These are phyloP conservation scores for Gyrodactylus bullatarudis DNA, from an alignment of 1,140 invertebrate species.

Conservation along the genomic window DNA sequence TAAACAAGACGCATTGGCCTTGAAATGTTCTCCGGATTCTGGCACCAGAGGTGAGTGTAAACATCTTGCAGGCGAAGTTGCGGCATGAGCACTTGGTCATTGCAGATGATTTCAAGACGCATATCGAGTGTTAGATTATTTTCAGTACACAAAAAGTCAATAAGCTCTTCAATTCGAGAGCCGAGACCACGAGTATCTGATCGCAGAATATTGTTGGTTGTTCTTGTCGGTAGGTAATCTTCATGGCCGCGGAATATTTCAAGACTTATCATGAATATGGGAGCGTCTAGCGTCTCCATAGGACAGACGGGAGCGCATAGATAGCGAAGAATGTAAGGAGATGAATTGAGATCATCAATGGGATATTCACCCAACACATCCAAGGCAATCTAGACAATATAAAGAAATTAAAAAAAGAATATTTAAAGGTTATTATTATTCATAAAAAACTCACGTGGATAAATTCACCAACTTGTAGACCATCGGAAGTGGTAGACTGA, in stretches of 20 bases:
- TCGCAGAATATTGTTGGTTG: neutral
- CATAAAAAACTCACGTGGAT: neutral
- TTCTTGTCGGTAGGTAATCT: neutral
- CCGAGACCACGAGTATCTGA: neutral
- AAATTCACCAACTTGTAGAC: neutral
- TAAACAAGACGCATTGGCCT: neutral
- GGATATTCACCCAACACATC: neutral
- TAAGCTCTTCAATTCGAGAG: neutral
- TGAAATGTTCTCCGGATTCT: neutral
- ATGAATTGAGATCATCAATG: neutral
- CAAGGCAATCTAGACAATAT: neutral
- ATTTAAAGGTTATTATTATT: neutral
- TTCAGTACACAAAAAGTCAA: neutral
- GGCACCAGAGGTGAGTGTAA: neutral
- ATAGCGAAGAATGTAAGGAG: neutral
- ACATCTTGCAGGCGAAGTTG: neutral
- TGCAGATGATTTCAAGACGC: neutral
- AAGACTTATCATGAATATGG: neutral
- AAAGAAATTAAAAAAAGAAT: neutral
- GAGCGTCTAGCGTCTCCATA: neutral
- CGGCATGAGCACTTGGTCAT: neutral
- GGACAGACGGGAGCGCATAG: neutral
- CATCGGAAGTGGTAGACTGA: neutral
- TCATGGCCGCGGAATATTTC: conserved; percentile 2
- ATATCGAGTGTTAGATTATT: neutral